These are phyloP conservation scores for Microdon myrmicae DNA, from an alignment of 2,888 invertebrate genomes.

Conservation along the genomic window DNA sequence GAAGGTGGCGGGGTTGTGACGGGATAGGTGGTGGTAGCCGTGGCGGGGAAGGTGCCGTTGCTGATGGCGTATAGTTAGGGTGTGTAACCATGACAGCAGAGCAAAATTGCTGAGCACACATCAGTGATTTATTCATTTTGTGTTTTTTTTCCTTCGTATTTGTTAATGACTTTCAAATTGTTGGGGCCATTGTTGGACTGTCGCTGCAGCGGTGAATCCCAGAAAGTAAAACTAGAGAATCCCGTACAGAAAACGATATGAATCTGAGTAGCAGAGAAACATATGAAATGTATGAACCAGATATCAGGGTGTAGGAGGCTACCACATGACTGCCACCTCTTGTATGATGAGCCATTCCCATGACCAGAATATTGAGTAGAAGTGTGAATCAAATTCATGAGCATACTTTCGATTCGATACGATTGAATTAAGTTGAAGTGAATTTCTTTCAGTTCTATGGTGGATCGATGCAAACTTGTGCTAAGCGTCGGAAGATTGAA, in stretches of 20 bases:
- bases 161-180: slow-evolving; percentile 35
- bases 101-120: slow-evolving; percentile 31
- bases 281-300: too few species aligned
- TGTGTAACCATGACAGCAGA: slow-evolving; percentile 32
- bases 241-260: too few species aligned
- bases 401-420: slow-evolving; percentile 39
- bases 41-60: too few species aligned
- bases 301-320: too few species aligned
- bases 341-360: slow-evolving; percentile 39
- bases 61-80: slow-evolving; percentile 19
- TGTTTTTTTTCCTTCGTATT: slow-evolving; percentile 5
- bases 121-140: slow-evolving; percentile 22
- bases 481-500: not conserved
- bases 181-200: too few species aligned
- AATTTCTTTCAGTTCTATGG: slow-evolving; percentile 32
- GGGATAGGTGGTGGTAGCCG: too few species aligned
- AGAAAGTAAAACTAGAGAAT: too few species aligned
- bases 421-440: too few species aligned
- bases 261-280: too few species aligned
- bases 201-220: too few species aligned
- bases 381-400: slow-evolving; percentile 44
- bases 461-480: slow-evolving; percentile 9
- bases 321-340: too few species aligned
- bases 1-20: too few species aligned
- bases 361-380: slow-evolving; percentile 48